These are phyloP conservation scores for Dryas iulia DNA, from an alignment of 1,140 invertebrate species.

Conservation along the genomic window DNA sequence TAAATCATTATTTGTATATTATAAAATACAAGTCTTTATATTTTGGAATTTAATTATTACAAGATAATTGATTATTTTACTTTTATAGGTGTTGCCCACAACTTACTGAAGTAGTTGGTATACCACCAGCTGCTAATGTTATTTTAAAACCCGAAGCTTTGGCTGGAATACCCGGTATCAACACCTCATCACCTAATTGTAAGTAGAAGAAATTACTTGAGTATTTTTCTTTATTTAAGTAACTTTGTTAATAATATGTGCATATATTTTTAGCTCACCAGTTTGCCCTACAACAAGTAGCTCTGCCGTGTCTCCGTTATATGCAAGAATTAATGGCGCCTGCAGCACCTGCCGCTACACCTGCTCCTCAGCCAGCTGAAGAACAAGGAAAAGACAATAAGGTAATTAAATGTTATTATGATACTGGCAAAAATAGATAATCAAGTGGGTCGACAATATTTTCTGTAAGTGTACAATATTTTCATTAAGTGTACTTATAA, in stretches of 20 bases:
- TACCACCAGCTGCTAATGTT: conserved; percentile 61
- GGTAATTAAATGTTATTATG: conserved; percentile 31
- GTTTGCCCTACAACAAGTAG: conserved; percentile 77
- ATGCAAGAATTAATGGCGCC: conserved; percentile 76
- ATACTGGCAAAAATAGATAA: too few relatives aligned
- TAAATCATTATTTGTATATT: too few relatives aligned
- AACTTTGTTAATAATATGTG: not conserved
- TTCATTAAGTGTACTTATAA: too few relatives aligned
- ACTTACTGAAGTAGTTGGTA: conserved; percentile 71
- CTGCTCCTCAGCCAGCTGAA: conserved; percentile 37
- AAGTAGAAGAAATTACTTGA: conserved; percentile 40
- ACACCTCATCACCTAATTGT: conserved; percentile 68
- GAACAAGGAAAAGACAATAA: conserved; percentile 55
- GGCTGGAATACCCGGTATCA: conserved; percentile 64
- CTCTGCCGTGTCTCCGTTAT: conserved; percentile 75
- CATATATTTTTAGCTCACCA: conserved; percentile 57
- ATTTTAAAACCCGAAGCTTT: conserved; percentile 62
- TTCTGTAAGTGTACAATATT: too few relatives aligned
- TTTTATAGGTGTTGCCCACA: conserved; percentile 75
- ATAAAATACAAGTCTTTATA: not conserved
- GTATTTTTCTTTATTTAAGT: too few relatives aligned
- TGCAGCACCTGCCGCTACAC: conserved; percentile 30
- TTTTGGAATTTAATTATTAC: too few relatives aligned
- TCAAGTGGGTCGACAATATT: too few relatives aligned
- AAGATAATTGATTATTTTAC: conserved; percentile 10